Percentiles rank a stretch among this genome's conserved stretches.
Evolutionary conservation across 2,797 vertebrate species (phyloP).

Genomic region (Australoheros facetus): DNA sequence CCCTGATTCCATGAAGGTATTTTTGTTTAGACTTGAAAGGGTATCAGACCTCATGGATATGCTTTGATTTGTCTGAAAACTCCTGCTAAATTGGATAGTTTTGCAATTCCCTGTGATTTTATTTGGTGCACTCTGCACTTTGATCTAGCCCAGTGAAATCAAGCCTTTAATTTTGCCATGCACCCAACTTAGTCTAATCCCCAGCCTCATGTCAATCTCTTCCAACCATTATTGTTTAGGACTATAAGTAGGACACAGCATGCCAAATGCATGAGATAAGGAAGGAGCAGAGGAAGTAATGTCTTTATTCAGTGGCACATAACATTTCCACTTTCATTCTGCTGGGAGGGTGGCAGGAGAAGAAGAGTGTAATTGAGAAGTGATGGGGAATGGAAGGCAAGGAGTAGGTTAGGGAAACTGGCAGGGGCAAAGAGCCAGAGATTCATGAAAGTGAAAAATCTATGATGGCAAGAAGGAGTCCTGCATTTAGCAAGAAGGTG

Average conservation of each 20-base stretch:
- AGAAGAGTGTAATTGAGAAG: conserved; percentile 27
- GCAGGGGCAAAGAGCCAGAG: neutral
- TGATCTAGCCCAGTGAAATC: conserved; percentile 16
- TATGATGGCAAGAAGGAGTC: neutral
- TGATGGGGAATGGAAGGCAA: conserved; percentile 3
- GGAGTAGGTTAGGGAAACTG: conserved; percentile 1
- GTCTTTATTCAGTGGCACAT: conserved; percentile 15
- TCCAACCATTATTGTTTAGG: neutral
- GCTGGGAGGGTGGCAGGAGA: conserved; percentile 6
- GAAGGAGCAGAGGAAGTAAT: conserved; percentile 7
- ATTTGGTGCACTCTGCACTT: conserved; percentile 17
- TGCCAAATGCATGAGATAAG: neutral
- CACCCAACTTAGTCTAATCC: neutral
- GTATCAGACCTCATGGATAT: neutral
- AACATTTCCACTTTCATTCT: conserved; percentile 19
- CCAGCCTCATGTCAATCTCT: neutral
- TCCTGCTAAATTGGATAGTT: neutral
- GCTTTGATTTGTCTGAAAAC: conserved; percentile 34
- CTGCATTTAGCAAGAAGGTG: conserved; percentile 11
- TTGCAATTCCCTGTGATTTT: conserved; percentile 19
- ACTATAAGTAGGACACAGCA: neutral
- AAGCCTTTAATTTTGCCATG: conserved; percentile 13
- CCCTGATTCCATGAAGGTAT: neutral
- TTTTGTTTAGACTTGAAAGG: conserved; percentile 29
- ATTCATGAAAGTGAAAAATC: conserved; percentile 12